Percentiles rank a stretch among this genome's conserved stretches.
phyloP scores from a whole-genome alignment of 2,113 vertebrate genomes.

The Epinephelus cyanopodus region DNA sequence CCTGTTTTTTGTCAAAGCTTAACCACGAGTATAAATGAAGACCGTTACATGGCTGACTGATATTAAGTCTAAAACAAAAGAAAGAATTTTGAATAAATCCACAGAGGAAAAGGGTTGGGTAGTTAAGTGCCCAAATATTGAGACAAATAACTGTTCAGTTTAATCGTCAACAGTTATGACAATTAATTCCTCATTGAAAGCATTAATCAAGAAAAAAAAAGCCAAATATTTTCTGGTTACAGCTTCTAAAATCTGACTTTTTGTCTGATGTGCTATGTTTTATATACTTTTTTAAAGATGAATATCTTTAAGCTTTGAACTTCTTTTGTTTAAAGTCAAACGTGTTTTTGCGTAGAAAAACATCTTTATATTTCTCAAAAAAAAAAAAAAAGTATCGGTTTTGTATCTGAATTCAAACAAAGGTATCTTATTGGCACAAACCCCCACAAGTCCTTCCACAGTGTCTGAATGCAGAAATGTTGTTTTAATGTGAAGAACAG shows the following conservation, averaged over 20 bases:
- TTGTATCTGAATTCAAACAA: not conserved
- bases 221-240: not conserved
- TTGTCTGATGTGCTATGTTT: not conserved
- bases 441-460: not conserved
- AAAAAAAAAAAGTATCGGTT: not conserved
- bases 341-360: not conserved
- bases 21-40: not conserved
- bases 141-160: no score
- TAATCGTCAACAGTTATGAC: no score
- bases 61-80: not conserved
- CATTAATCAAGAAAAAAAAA: not conserved
- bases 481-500: constrained; percentile 33
- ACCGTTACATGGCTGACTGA: not conserved
- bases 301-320: not conserved
- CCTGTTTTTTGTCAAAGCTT: not conserved
- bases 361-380: not conserved
- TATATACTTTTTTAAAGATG: not conserved
- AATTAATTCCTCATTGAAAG: not conserved
- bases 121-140: no score
- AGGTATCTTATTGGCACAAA: not conserved
- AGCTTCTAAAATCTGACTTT: not conserved
- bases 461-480: not conserved
- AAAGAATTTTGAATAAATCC: not conserved
- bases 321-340: not conserved
- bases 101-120: not conserved